Evolutionary conservation across 2,113 vertebrate genomes (phyloP), one percentile per base, ranked within the genome.

Genomic region (Lampris megalopsis): DNA sequence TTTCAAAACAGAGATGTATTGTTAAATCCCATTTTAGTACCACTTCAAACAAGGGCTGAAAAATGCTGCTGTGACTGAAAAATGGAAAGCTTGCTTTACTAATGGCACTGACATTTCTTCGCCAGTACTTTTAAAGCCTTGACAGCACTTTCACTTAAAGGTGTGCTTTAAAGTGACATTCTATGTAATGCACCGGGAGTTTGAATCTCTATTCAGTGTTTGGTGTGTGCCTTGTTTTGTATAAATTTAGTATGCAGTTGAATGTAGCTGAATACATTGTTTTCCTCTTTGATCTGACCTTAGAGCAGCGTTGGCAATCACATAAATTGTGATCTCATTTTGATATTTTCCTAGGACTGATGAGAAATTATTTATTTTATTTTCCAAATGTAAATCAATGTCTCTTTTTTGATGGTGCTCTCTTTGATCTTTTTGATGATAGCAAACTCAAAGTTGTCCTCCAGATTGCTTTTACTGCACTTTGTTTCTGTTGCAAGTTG

Each of bases 41-140:
- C 8, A 42, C 36, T 63, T 35, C 52, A 53, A n/a, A 54, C 56
- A 36, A 1, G 36, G 56, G 37, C 56, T 9, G 24, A 10, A 66
- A 11, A 66, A 50, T 6, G 36, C 47, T 52, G 9, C 45, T 64
- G 45, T 2, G 45, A 64, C 11, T 48, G 1, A 49, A 64, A 9
- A 53, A 50, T 52, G 5, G 24, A 63, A 63, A 63, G 37, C 36
- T 42, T 37, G 63, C 43, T 48, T 64, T 43, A 5, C 47, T 45
- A 64, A 63, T 63, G 42, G 47, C 35, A 45, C 62, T 64, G 62
- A 64, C 37, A 50, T 64, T 65, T 65, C 63, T 65, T 59, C 50
- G 6, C 35, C 9, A 36, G 4, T 8, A n/a, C n/a, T 62, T 62
- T 62, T 45, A 5, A 62, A 64, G n/a, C 45, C 24, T 64, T 36